Base-by-base conservation (phyloP, 2,113 vertebrate genomes). In the Lutjanus erythropterus region DNA sequence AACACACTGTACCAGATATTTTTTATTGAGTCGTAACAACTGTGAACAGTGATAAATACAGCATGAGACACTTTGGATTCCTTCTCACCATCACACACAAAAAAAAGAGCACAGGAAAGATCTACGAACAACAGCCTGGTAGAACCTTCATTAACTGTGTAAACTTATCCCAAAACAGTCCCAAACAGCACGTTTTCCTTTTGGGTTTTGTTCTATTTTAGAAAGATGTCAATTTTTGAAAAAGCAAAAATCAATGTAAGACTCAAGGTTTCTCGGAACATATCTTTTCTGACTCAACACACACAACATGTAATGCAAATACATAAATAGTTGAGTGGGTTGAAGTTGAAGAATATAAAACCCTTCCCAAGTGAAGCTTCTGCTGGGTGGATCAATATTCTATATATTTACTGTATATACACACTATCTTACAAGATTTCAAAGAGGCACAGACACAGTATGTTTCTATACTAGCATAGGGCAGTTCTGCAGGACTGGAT, bases 361-460 rank as follows among this genome's bases (percentile, higher is more conserved):
- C 3, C 2, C 62, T 46, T 53, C 18, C 44, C 7, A 42, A 31
- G 27, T 37, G n/a, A 72, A 41, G 65, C 47, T 53, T 62, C 21
- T 23, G 37, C 7, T 50, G 10, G 41, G 18, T 7, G 2, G 53
- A 80, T 79, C 73, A 25, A 66, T 60, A 70, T 50, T 70, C 66
- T 77, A 27, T 71, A 42, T 23, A 50, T 25, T 15, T 25, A 52
- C 23, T n/a, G n/a, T n/a, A 15, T 9, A 49, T 23, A 52, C 11
- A 86, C 72, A 82, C 8, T 75, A 80, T 84, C 15, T 71, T 76
- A 85, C 42, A 81, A 59, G 23, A 19, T 37, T 56, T 3, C 9
- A 66, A 25, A 65, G 16, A 37, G 21, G 25, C 33, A 42, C 29
- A 12, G 33, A 64, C 29, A 35, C 44, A 44, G 35, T 7, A 15